These are phyloP conservation scores for Drosophila meridiana DNA, from an alignment of 2,888 invertebrate genomes.

Conservation along the genomic window DNA sequence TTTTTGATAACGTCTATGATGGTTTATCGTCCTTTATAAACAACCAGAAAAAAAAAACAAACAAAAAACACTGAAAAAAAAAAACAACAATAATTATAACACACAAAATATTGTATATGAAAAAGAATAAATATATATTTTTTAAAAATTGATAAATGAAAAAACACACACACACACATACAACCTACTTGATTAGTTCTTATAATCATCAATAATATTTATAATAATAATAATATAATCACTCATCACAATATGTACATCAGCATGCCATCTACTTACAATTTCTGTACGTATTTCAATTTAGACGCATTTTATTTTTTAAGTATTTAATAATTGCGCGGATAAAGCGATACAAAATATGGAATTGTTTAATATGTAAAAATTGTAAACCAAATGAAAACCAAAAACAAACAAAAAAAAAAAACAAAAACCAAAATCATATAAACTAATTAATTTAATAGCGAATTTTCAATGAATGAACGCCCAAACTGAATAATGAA, in stretches of 20 bases:
- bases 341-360: conserved; percentile 38
- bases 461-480: conserved; percentile 60
- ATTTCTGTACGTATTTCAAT: conserved; percentile 58
- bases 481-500: conserved; percentile 51
- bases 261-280: conserved; percentile 29
- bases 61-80: conserved; percentile 24
- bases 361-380: conserved; percentile 66
- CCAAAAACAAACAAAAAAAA: background rate
- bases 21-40: conserved; percentile 71
- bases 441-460: conserved; percentile 61
- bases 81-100: conserved; percentile 28
- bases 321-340: conserved; percentile 71
- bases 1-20: conserved; percentile 76
- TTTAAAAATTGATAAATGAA: conserved; percentile 40
- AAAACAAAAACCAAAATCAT: conserved; percentile 9
- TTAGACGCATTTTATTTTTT: conserved; percentile 79
- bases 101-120: conserved; percentile 43
- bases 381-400: conserved; percentile 23
- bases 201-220: conserved; percentile 56
- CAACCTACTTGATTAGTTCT: conserved; percentile 59
- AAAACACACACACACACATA: conserved; percentile 11
- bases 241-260: conserved; percentile 32
- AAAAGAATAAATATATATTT: conserved; percentile 55
- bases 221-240: conserved; percentile 29
- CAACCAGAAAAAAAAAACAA: conserved; percentile 33